phyloP scores from a whole-genome alignment of 2,797 vertebrate species.

The Fistularia commersonii region DNA sequence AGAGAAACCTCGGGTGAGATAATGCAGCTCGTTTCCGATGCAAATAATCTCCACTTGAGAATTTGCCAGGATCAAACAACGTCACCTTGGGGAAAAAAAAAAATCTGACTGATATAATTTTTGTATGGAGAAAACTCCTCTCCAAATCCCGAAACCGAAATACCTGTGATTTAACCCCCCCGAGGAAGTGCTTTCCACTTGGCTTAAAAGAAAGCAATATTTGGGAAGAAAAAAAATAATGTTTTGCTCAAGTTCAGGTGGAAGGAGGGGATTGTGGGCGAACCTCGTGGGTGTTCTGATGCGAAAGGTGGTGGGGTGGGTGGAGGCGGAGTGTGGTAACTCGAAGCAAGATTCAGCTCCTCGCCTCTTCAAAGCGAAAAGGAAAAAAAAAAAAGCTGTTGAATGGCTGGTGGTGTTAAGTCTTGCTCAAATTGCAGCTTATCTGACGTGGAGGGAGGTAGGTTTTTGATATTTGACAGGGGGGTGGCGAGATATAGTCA shows the following conservation, averaged over 20 bases:
- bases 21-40: constrained; percentile 37
- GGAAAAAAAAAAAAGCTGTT: constrained; percentile 9
- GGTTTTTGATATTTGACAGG: constrained; percentile 60
- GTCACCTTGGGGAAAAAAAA: constrained; percentile 4
- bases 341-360: constrained; percentile 24
- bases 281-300: constrained; percentile 32
- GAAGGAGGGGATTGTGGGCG: constrained; percentile 18
- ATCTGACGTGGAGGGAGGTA: constrained; percentile 49
- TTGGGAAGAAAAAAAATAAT: constrained; percentile 2
- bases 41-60: constrained; percentile 31
- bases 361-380: constrained; percentile 13
- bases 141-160: too few relatives aligned
- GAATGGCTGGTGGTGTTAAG: constrained; percentile 28
- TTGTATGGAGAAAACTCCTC: constrained; percentile 11
- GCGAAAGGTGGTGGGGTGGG: constrained; percentile 17
- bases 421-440: constrained; percentile 54
- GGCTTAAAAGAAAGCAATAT: constrained; percentile 6
- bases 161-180: not conserved
- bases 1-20: constrained; percentile 11
- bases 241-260: constrained; percentile 29
- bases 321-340: constrained; percentile 6
- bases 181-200: not conserved
- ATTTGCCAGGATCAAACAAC: constrained; percentile 21
- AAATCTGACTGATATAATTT: constrained; percentile 20
- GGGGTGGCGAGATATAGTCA: constrained; percentile 49